Conservation (phyloP, 1,140 invertebrate genomes). For the Arion vulgaris region DNA sequence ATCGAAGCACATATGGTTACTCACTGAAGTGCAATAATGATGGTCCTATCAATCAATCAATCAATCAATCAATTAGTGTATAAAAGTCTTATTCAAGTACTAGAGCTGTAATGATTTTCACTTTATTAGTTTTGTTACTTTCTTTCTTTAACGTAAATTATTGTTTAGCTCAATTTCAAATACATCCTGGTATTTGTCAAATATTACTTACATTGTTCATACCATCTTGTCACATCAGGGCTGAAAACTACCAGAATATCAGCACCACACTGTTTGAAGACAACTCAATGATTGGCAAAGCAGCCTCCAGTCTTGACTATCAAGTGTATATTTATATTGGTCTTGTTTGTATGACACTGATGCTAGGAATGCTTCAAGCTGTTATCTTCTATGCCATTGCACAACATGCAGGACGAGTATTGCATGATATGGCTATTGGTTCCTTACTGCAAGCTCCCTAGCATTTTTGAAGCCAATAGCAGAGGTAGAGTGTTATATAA, state of each 20-base stretch:
- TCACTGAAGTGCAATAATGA: too few relatives aligned
- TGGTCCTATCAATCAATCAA: too few relatives aligned
- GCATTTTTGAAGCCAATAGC: conserved; percentile 47
- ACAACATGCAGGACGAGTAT: conserved; percentile 30
- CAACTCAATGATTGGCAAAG: conserved; percentile 38
- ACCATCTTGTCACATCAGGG: conserved; percentile 19
- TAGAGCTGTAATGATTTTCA: too few relatives aligned
- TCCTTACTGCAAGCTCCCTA: conserved; percentile 47
- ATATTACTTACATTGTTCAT: background rate
- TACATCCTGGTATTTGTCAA: too few relatives aligned
- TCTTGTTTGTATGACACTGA: conserved; percentile 38
- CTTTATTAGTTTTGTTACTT: too few relatives aligned
- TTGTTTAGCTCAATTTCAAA: too few relatives aligned
- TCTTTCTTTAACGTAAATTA: too few relatives aligned
- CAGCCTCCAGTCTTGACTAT: conserved; percentile 29
- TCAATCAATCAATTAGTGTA: too few relatives aligned
- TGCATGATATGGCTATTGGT: conserved; percentile 45
- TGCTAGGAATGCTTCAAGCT: conserved; percentile 47
- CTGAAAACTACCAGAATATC: conserved; percentile 44
- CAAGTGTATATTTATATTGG: conserved; percentile 47
- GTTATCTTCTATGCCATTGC: conserved; percentile 47
- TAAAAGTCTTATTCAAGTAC: too few relatives aligned
- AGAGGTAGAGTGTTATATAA: too few relatives aligned
- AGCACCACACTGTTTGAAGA: conserved; percentile 10
- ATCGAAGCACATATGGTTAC: too few relatives aligned